These are phyloP conservation scores for Passerculus sandwichensis DNA, from an alignment of 2,797 vertebrate species.

Conservation along the genomic window DNA sequence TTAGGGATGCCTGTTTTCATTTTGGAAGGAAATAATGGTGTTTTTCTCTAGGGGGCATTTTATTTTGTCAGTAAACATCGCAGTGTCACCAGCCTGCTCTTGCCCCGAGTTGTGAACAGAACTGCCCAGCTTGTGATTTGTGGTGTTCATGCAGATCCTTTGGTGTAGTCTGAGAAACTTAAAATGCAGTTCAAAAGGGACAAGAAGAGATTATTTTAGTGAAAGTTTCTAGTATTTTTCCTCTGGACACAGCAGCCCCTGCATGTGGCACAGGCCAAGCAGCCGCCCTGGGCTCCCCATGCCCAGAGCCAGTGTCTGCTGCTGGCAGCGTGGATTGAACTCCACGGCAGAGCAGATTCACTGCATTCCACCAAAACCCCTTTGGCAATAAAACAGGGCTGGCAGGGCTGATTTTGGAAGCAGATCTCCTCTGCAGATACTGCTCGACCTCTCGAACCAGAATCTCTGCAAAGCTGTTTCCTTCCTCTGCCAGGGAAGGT, in stretches of 20 bases:
- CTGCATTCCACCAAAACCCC: background rate
- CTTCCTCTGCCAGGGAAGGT: background rate
- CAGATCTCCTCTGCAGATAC: background rate
- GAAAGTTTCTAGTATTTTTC: background rate
- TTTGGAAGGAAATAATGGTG: background rate
- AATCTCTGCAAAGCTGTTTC: background rate
- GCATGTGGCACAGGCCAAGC: background rate
- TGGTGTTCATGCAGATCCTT: background rate
- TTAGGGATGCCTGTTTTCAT: background rate
- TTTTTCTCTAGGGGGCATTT: background rate
- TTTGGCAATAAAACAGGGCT: background rate
- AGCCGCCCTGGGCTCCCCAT: too few species aligned
- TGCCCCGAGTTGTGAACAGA: background rate
- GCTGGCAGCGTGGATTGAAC: background rate
- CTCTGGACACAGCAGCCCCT: background rate
- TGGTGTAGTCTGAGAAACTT: background rate
- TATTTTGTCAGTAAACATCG: background rate
- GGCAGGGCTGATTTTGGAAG: background rate
- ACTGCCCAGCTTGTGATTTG: background rate
- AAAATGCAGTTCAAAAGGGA: background rate
- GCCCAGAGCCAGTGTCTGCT: accelerated
- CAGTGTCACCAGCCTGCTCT: background rate
- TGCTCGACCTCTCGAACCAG: background rate
- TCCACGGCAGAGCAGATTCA: background rate
- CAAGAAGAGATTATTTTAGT: background rate